Base-by-base conservation (phyloP, 2,113 vertebrate genomes). In the Martes martes region DNA sequence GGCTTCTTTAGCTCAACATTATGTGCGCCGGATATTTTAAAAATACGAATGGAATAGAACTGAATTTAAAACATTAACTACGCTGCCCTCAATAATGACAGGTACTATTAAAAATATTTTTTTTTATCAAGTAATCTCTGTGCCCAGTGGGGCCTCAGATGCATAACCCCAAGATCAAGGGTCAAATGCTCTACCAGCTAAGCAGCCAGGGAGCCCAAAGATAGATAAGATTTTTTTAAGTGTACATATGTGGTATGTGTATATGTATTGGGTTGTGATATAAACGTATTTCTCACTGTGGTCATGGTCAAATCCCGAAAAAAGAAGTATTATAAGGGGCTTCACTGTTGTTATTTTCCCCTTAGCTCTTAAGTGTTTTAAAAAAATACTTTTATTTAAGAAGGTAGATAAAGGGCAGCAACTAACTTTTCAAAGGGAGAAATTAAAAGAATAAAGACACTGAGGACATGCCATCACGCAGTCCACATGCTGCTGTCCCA, bases 381-480 rank as follows among this genome's bases (percentile, higher is more conserved):
- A 23, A 33, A 61, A n/a, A 81, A 96, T 69, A 61, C 26, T 95
- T 95, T 95, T 74, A 89, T 81, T 81, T 91, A 74, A 87, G 74
- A 91, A 83, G 36, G 14, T 67, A 91, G 69, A 42, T 79, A 90
- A 81, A 78, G 45, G 61, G 10, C 65, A 86, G 36, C 81, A 93
- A 26, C 18, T 59, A 59, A n/a, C 82, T 84, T 93, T 91, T 78
- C 45, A 31, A 92, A 81, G 33, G 61, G 24, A 81, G 23, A 57
- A 57, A 80, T 45, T 47, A 33, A 88, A 63, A 11, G 15, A 84
- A 86, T 83, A 28, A 52, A 67, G 63, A 47, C 28, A 82, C 45
- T 42, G 16, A 84, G 76, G 11, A 15, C 81, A 13, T 69, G 16
- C 23, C 65, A 7, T 33, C 14, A 11, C 39, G 65, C 50, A 55